Evolutionary conservation across 2,113 vertebrate genomes (phyloP), one percentile per base, ranked within the genome.

Genomic region (Tauraco erythrolophus): DNA sequence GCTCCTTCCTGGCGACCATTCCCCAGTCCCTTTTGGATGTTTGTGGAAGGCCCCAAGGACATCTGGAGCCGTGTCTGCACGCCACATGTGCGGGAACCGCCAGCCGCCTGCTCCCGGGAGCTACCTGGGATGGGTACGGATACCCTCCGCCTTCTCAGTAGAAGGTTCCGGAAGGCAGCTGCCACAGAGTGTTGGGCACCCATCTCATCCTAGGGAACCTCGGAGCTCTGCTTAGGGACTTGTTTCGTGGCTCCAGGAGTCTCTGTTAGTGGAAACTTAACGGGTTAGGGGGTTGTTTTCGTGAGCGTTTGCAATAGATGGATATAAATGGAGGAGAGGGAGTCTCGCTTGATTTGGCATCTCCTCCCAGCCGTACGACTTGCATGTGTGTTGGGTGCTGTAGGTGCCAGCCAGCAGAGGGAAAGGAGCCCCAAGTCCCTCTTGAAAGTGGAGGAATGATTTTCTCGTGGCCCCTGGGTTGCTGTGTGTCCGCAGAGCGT

Each of bases 1-100:
- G 83, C 95, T 95, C 71, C 92, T 94, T 93, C 92, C 71, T 95
- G 95, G 90, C 23, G 27, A 81, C 92, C 74, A 11, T 88, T 89
- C 57, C 74, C 69, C 39, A 18, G 74, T 93, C 95, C 89, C 93
- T 96, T 69, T 39, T 89, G 96, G 95, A 75, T 88, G 33, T 94
- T 93, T 76, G 88, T 85, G 93, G 89, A 78, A 89, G 94, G 92
- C 85, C 89, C 78, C 5, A 19, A 71, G 91, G 96, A 88, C 86
- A 81, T 97, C 94, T 97, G 96, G 91, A 87, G 66, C 87, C 1
- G 11, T 81, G 91, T 97, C 95, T 97, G 92, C 58, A 7, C 3
- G 0, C 96, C 95, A 97, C 88, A 81, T 97, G 94, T 94, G 91
- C 57, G 24, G 90, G 56, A 66, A 27, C 35, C 4, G 17, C 64